Evolutionary conservation across 2,797 vertebrate species (phyloP), one percentile per base, ranked within the genome.

Genomic region (Pelobates cultripes): DNA sequence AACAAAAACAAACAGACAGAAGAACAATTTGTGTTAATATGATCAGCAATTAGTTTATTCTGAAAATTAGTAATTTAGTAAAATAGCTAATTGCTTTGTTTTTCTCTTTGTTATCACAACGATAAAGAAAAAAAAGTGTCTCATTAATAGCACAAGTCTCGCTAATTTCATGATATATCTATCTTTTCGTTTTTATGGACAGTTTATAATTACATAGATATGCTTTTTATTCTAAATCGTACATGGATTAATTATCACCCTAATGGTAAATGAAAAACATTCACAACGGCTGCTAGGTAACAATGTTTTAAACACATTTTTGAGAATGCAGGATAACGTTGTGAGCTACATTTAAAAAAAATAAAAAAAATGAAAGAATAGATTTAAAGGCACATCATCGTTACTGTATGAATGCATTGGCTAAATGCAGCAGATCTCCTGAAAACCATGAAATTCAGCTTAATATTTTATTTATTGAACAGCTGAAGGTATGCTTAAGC

Each of bases 21-120:
- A 57, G 13, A 14, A 57, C 10, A 12, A 57, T 57, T 57, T 57
- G 9, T 15, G 9, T 15, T 57, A 57, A 57, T 57, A 57, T 57
- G 14, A 57, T 57, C 55, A 57, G 14, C 55, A 64, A 64, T 64
- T 64, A 64, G n/a, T 64, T 64, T 28, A n/a, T 64, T 64, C n/a
- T 2, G 6, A 64, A 64, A 64, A 40, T 64, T 17, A 64, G n/a
- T 64, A 40, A 15, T 64, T 64, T 64, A 14, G 17, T 64, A 7
- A 64, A 64, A 40, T 64, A 28, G 17, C 66, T 68, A 42, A 68
- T 68, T 14, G 66, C 66, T 43, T 42, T 68, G 61, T 64, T 64
- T 40, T 64, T 17, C 61, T 64, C 28, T 57, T 17, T 28, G 28
- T 2, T 64, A 64, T 64, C 61, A 64, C 10, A 4, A 1, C 55